These are phyloP conservation scores for Leucoraja erinaceus DNA, from an alignment of 2,113 vertebrate genomes.

Conservation along the genomic window DNA sequence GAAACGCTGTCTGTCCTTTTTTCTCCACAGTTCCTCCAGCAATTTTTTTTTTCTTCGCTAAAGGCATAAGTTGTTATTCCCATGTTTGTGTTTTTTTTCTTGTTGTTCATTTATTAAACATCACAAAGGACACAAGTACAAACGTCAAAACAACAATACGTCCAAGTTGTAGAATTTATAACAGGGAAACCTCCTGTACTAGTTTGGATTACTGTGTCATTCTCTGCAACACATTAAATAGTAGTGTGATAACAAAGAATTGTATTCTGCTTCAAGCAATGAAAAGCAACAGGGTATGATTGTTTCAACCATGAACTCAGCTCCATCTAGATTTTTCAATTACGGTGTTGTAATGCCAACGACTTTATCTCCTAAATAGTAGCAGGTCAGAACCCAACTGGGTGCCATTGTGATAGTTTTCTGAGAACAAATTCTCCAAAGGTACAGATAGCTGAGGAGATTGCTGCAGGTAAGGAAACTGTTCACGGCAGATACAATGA, in stretches of 20 bases:
- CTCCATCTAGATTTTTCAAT: slow-evolving; percentile 15
- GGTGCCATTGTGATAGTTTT: neutral
- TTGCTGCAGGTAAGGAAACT: neutral
- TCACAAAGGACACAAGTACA: neutral
- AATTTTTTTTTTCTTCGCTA: too few relatives aligned
- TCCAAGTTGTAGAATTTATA: neutral
- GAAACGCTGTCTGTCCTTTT: too few relatives aligned
- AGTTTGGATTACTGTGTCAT: neutral
- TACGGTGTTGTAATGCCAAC: neutral
- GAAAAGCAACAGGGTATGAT: neutral
- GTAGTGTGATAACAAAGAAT: neutral
- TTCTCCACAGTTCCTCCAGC: too few relatives aligned
- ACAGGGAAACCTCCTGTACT: neutral
- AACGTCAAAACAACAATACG: neutral
- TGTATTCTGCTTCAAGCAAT: neutral
- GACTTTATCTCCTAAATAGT: neutral
- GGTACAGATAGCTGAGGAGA: neutral
- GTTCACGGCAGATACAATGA: neutral
- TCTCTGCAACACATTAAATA: neutral
- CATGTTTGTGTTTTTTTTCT: neutral
- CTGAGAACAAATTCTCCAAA: neutral
- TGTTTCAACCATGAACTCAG: neutral
- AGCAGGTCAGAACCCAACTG: neutral
- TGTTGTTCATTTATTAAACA: neutral
- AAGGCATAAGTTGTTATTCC: neutral